A percentile compares a stretch with the other conserved stretches of the same genome.
Conservation (phyloP, 64 coral and sea anemone genomes). For the Acropora tenuis region DNA sequence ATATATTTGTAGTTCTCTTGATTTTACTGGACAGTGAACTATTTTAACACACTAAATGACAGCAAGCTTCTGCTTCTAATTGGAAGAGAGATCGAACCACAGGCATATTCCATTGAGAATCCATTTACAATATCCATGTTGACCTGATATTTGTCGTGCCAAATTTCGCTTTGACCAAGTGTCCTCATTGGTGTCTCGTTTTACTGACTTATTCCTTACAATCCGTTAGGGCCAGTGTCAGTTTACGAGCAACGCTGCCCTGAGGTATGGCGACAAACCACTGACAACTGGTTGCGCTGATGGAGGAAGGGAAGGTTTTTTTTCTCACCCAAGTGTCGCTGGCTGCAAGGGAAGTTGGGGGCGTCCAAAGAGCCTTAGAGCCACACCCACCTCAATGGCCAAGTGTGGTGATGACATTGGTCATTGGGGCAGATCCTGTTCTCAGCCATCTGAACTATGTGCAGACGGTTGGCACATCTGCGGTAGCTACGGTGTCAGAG, state of each 20-base stretch:
- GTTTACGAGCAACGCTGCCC: conserved; percentile 43
- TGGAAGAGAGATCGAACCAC: too few relatives aligned
- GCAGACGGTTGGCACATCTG: conserved; percentile 78
- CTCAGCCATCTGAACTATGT: conserved; percentile 75
- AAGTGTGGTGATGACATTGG: conserved; percentile 80
- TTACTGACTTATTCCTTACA: not conserved
- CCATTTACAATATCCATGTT: too few relatives aligned
- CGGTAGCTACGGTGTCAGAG: conserved; percentile 83
- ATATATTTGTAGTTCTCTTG: too few relatives aligned
- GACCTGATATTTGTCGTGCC: too few relatives aligned
- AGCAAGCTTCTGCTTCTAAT: too few relatives aligned
- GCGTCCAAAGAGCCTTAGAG: conserved; percentile 68
- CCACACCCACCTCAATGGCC: conserved; percentile 31
- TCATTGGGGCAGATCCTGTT: conserved; percentile 37
- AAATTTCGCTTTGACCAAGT: not conserved
- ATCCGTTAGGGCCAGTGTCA: conserved; percentile 34
- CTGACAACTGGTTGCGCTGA: conserved; percentile 78
- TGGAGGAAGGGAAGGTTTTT: conserved; percentile 84
- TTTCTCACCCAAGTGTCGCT: conserved; percentile 71
- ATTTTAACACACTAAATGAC: too few relatives aligned
- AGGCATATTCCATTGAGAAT: too few relatives aligned
- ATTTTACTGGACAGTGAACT: too few relatives aligned
- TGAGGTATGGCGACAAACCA: conserved; percentile 48
- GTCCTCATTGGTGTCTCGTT: not conserved
- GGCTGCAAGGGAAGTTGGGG: conserved; percentile 82